A percentile compares a stretch with the other conserved stretches of the same genome.
Conservation (phyloP, 2,797 vertebrate genomes). For the Falco biarmicus region DNA sequence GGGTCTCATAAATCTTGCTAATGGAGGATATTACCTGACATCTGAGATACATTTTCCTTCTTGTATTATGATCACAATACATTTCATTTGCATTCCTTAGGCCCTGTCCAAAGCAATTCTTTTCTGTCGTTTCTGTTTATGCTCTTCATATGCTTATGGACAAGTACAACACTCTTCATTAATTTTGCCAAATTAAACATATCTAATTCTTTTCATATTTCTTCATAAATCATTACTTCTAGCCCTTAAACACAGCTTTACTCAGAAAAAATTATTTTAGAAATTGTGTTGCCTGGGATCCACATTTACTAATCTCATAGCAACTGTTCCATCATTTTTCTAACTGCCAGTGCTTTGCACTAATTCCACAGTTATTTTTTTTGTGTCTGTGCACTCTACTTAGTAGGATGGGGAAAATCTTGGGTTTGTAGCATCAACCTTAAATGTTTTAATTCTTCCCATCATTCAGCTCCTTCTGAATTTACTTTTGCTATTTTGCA, state of each 20-base stretch:
- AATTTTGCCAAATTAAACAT: constrained; percentile 46
- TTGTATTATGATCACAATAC: constrained; percentile 73
- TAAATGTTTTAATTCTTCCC: background rate
- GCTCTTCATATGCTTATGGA: constrained; percentile 53
- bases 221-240: constrained; percentile 48
- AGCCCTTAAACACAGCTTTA: constrained; percentile 38
- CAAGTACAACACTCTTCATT: constrained; percentile 47
- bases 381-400: background rate
- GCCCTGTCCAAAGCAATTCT: constrained; percentile 67
- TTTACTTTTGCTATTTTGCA: background rate
- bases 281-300: background rate
- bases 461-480: background rate
- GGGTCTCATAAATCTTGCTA: constrained; percentile 75
- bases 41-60: constrained; percentile 73
- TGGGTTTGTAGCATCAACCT: background rate
- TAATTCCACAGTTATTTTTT: background rate
- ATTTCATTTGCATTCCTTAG: constrained; percentile 69
- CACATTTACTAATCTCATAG: constrained; percentile 10
- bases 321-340: constrained; percentile 4
- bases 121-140: constrained; percentile 56
- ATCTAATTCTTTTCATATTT: constrained; percentile 64
- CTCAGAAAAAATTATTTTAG: constrained; percentile 29
- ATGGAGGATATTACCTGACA: constrained; percentile 72
- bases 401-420: background rate
- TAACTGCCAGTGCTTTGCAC: background rate